Conservation (phyloP, 2,113 vertebrate species). For the Vireo altiloquus region DNA sequence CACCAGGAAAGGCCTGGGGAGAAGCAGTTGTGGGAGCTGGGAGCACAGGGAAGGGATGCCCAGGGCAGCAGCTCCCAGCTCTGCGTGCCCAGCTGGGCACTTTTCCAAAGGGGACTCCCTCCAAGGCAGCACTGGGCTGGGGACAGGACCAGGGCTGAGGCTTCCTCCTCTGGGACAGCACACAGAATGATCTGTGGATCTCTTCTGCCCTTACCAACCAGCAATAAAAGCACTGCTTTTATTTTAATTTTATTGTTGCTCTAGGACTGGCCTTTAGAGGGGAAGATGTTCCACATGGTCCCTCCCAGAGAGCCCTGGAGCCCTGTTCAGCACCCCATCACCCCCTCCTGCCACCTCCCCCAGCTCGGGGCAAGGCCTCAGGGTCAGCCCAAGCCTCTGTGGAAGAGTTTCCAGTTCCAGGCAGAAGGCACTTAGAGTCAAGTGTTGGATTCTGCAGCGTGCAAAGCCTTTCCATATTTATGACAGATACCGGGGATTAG, state of each 20-base stretch:
- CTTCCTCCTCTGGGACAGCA: not conserved
- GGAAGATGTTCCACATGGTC: not conserved
- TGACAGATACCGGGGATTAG: slow-evolving; percentile 10
- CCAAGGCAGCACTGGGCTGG: not conserved
- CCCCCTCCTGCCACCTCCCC: accelerated
- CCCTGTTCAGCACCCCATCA: not conserved
- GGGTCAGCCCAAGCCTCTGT: not conserved
- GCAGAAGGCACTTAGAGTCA: not conserved
- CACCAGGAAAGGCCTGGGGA: not conserved
- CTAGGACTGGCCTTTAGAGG: not conserved
- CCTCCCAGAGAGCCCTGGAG: not conserved
- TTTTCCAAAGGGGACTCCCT: not conserved
- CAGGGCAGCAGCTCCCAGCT: not conserved
- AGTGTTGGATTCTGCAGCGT: not conserved
- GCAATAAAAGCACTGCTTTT: not conserved
- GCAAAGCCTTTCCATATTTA: slow-evolving; percentile 20
- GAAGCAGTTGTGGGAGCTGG: not conserved
- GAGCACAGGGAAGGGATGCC: not conserved
- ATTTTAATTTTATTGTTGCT: not conserved
- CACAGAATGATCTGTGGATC: not conserved
- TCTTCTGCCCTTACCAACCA: not conserved
- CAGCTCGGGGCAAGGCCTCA: accelerated
- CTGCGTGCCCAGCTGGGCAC: not conserved
- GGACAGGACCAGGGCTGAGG: not conserved
- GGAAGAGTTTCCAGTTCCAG: not conserved